phyloP scores from a whole-genome alignment of 2,888 invertebrate genomes.

The Ormyrus rosae region DNA sequence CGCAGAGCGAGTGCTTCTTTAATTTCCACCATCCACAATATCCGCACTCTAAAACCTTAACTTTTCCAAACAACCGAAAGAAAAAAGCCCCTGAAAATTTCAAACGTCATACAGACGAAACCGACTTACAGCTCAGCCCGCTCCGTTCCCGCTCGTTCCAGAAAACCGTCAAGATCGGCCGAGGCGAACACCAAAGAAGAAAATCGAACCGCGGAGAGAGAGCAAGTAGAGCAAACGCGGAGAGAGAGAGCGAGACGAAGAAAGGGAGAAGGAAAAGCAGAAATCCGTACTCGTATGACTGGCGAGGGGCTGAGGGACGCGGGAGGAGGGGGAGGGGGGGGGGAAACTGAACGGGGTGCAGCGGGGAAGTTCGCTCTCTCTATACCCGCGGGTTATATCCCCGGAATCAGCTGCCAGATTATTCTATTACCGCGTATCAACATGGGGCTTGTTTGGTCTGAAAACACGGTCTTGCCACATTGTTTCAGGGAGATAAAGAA shows the following conservation, averaged over 20 bases:
- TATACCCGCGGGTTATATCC: constrained; percentile 74
- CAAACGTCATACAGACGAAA: too few relatives aligned
- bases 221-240: constrained; percentile 31
- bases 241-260: constrained; percentile 41
- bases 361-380: constrained; percentile 17
- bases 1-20: too few relatives aligned
- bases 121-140: too few relatives aligned
- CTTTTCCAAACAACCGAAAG: too few relatives aligned
- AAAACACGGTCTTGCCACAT: constrained; percentile 79
- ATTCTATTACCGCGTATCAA: constrained; percentile 85
- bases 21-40: too few relatives aligned
- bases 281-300: constrained; percentile 26
- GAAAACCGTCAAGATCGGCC: constrained; percentile 14
- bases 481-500: constrained; percentile 82
- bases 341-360: not conserved
- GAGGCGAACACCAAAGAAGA: constrained; percentile 25
- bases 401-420: constrained; percentile 80
- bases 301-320: not conserved
- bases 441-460: constrained; percentile 83
- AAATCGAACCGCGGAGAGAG: constrained; percentile 45
- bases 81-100: too few relatives aligned
- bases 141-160: not conserved
- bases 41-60: too few relatives aligned
- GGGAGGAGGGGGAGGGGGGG: constrained; percentile 50
- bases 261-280: constrained; percentile 25